Evolutionary conservation across 2,113 vertebrate species (phyloP), one percentile per base, ranked within the genome.

Genomic region (Tragelaphus imberbis): DNA sequence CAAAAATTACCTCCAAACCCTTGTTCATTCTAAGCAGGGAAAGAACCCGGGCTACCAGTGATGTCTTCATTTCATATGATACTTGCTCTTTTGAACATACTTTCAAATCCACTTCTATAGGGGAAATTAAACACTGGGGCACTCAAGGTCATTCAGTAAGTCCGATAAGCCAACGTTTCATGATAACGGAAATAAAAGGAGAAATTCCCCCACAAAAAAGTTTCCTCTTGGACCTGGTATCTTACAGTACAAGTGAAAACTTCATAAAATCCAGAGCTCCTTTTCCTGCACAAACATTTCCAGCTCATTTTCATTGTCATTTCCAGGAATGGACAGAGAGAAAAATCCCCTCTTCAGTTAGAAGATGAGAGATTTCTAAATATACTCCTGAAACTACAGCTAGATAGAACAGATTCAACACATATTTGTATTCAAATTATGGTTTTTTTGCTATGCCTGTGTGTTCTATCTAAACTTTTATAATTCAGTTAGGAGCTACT

Each of bases 361-460:
- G 92, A 96, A 95, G 81, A 92, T 81, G 58, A 89, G 90, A 91
- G 63, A 82, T 79, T 56, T 98, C 93, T 97, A 97, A 95, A 94
- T 86, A 88, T 82, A 92, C 16, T 92, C 61, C 44, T 91, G 55
- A 93, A 95, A 86, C 58, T 15, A 44, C 58, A 84, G 44, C 91
- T 79, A 90, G 95, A 65, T 68, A 91, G 61, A 94, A 95, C 65
- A 51, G 55, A 89, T 53, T 82, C 94, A 95, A 92, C 88, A 90
- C 36, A 58, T 94, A 89, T 90, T 91, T 93, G 81, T 96, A 92
- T 91, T 94, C 93, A 98, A 95, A 96, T 95, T 82, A 53, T 36
- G 49, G 59, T 5, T 90, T 89, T 93, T 44, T 47, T 47, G 71
- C 59, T 92, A 68, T 8, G 13, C 81, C 96, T 97, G 93, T 96